phyloP scores from a whole-genome alignment of 2,888 invertebrate species.

The Malthinus seriepunctatus region DNA sequence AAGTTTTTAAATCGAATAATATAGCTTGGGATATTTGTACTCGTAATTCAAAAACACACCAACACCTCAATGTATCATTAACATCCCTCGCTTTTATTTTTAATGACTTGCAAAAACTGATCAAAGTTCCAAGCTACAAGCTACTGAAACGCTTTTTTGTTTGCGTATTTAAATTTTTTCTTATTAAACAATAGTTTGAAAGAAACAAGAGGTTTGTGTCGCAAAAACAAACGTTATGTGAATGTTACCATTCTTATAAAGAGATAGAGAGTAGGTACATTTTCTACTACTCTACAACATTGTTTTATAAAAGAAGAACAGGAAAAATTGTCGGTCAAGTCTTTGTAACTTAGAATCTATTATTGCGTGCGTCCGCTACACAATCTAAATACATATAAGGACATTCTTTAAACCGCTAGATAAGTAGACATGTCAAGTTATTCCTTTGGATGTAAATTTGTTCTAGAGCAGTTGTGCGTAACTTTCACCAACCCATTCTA shows the following conservation, averaged over 20 bases:
- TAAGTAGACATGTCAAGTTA: slow-evolving; percentile 55
- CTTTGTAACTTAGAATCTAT: slow-evolving; percentile 52
- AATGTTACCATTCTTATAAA: slow-evolving; percentile 46
- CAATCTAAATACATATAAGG: slow-evolving; percentile 55
- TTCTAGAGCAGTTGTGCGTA: slow-evolving; percentile 50
- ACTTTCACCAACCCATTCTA: slow-evolving; percentile 35
- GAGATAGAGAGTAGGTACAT: slow-evolving; percentile 42
- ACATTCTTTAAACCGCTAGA: slow-evolving; percentile 53
- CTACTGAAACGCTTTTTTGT: slow-evolving; percentile 21
- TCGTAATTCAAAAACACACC: too few relatives aligned
- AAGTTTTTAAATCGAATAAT: too few relatives aligned
- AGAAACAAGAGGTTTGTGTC: slow-evolving; percentile 14
- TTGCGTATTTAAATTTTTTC: slow-evolving; percentile 13
- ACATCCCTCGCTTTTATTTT: slow-evolving; percentile 22
- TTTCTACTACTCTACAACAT: slow-evolving; percentile 50
- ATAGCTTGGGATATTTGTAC: too few relatives aligned
- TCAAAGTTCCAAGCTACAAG: slow-evolving; percentile 8
- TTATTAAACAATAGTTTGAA: slow-evolving; percentile 17
- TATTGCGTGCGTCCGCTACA: slow-evolving; percentile 51
- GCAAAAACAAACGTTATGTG: slow-evolving; percentile 25
- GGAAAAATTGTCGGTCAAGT: slow-evolving; percentile 51
- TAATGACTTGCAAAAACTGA: slow-evolving; percentile 25
- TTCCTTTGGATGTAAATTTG: slow-evolving; percentile 56
- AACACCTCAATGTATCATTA: too few relatives aligned
- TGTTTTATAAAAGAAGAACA: slow-evolving; percentile 51